Conservation (phyloP, 1,140 invertebrate genomes). For the Calliopsis andreniformis region DNA sequence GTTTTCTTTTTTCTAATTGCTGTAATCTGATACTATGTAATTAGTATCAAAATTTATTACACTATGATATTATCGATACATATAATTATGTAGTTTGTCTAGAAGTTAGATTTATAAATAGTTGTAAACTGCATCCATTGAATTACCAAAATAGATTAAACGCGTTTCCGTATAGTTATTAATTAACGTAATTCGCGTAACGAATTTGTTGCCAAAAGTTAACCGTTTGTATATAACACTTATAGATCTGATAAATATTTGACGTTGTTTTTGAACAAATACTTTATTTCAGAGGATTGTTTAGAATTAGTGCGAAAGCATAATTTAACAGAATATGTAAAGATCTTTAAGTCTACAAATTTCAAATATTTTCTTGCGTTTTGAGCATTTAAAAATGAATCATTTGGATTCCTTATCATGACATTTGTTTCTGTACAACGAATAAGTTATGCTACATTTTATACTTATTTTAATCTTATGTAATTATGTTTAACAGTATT, state of each 20-base stretch:
- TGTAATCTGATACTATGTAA: background rate
- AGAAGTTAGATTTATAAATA: slow-evolving; percentile 24
- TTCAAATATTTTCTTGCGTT: no score
- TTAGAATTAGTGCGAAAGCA: background rate
- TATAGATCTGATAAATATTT: slow-evolving; percentile 27
- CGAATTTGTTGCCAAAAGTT: slow-evolving; percentile 48
- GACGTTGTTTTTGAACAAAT: slow-evolving; percentile 29
- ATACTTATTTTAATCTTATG: slow-evolving; percentile 10
- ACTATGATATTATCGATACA: slow-evolving; percentile 30
- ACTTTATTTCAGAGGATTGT: slow-evolving; percentile 15
- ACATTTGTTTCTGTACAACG: slow-evolving; percentile 42
- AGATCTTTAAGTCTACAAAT: background rate
- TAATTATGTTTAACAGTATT: slow-evolving; percentile 40
- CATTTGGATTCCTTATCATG: background rate
- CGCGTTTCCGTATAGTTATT: slow-evolving; percentile 18
- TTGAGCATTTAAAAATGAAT: background rate
- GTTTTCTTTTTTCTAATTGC: background rate
- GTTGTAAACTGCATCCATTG: slow-evolving; percentile 11
- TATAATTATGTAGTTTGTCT: slow-evolving; percentile 33
- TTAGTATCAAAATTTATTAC: background rate
- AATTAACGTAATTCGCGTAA: slow-evolving; percentile 13
- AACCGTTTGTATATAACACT: slow-evolving; percentile 39
- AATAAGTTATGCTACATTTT: slow-evolving; percentile 24
- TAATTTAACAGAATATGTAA: slow-evolving; percentile 14
- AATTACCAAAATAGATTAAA: slow-evolving; percentile 28